phyloP scores from a whole-genome alignment of 1,140 invertebrate species.

The Macrobrachium rosenbergii region DNA sequence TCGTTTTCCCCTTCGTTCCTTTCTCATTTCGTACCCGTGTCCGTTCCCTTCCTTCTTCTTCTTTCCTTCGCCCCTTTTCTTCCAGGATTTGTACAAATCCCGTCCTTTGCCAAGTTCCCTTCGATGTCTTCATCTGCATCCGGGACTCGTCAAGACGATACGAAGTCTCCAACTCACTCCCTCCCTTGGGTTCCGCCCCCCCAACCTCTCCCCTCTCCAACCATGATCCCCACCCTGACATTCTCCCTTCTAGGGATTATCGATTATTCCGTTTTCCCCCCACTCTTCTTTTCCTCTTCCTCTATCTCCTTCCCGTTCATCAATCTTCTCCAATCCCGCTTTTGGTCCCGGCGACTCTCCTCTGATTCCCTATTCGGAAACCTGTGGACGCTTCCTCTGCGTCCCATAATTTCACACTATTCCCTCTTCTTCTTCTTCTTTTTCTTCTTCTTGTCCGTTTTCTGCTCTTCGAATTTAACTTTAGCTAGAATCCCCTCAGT shows the following conservation, averaged over 20 bases:
- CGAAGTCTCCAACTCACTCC: neutral
- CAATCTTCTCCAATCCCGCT: too few species aligned
- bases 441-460: neutral
- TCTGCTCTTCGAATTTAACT: too few species aligned
- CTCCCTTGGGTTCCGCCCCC: neutral
- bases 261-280: neutral
- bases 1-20: neutral
- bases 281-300: constrained; percentile 4
- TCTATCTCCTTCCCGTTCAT: neutral
- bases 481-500: neutral
- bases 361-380: neutral
- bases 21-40: too few species aligned
- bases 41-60: too few species aligned
- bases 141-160: too few species aligned
- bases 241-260: neutral
- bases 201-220: neutral
- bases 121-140: neutral
- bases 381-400: too few species aligned
- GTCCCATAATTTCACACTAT: neutral
- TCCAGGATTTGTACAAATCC: neutral
- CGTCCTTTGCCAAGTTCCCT: neutral
- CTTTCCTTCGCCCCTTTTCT: neutral
- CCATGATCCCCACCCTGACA: neutral
- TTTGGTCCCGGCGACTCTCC: neutral
- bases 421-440: neutral